phyloP scores from a whole-genome alignment of 2,888 invertebrate species.

The Pelosia muscerda region DNA sequence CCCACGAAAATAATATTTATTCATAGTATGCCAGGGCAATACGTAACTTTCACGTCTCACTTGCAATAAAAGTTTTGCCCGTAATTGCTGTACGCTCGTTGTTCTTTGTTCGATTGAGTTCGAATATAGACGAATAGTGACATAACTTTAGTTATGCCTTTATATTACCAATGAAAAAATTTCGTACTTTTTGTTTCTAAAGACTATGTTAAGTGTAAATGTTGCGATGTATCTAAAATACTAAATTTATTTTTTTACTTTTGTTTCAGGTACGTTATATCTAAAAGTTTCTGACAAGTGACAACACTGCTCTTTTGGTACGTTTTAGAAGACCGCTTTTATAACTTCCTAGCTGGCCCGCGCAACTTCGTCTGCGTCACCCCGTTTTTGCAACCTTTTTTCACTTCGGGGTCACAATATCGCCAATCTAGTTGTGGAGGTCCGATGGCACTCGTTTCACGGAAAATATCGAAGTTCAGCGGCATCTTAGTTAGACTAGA shows the following conservation, averaged over 20 bases:
- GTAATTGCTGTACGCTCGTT: constrained; percentile 40
- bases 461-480: no score
- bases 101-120: constrained; percentile 8
- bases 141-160: neutral
- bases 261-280: constrained; percentile 2
- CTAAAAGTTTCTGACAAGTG: neutral
- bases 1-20: constrained; percentile 61
- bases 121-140: neutral
- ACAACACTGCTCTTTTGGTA: neutral
- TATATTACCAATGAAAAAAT: neutral
- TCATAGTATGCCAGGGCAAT: constrained; percentile 54
- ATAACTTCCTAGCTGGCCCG: no score
- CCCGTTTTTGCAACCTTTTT: no score
- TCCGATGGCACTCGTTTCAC: no score
- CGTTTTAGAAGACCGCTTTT: neutral
- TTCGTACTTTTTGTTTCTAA: neutral
- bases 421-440: no score
- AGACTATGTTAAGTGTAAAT: no score
- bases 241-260: constrained; percentile 1
- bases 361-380: no score
- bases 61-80: constrained; percentile 49
- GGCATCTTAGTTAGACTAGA: no score
- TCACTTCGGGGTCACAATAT: no score
- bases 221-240: no score
- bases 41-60: constrained; percentile 36